Conservation (phyloP, 2,797 vertebrate genomes). For the Muscicapa comitata region DNA sequence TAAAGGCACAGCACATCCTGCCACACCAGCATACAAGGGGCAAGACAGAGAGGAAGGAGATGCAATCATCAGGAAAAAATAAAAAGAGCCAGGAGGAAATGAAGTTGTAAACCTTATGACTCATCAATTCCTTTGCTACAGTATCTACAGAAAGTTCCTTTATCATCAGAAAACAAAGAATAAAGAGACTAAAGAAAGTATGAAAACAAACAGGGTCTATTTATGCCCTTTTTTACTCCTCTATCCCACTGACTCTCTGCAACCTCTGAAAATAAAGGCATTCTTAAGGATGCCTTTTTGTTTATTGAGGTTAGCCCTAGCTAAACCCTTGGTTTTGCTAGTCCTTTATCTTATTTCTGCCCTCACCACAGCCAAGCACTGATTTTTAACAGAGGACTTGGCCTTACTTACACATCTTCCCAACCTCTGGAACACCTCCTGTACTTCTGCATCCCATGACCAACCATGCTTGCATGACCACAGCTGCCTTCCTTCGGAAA, state of each 20-base stretch:
- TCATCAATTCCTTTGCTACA: not conserved
- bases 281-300: not conserved
- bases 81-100: not conserved
- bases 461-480: rapidly evolving
- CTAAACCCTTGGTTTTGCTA: not conserved
- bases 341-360: not conserved
- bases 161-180: not conserved
- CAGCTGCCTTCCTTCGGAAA: not conserved
- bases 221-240: not conserved
- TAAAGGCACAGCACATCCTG: conserved; percentile 30
- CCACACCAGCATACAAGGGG: not conserved
- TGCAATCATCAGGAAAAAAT: not conserved
- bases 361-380: not conserved
- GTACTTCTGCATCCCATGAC: not conserved
- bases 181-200: not conserved
- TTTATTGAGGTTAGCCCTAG: not conserved
- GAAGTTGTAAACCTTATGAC: not conserved
- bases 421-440: not conserved
- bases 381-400: not conserved
- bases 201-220: not conserved
- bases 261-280: not conserved
- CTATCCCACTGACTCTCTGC: not conserved
- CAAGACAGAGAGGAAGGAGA: not conserved
- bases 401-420: not conserved
- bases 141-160: not conserved